These are phyloP conservation scores for Agelaius phoeniceus DNA, from an alignment of 2,113 vertebrate genomes.

Conservation along the genomic window DNA sequence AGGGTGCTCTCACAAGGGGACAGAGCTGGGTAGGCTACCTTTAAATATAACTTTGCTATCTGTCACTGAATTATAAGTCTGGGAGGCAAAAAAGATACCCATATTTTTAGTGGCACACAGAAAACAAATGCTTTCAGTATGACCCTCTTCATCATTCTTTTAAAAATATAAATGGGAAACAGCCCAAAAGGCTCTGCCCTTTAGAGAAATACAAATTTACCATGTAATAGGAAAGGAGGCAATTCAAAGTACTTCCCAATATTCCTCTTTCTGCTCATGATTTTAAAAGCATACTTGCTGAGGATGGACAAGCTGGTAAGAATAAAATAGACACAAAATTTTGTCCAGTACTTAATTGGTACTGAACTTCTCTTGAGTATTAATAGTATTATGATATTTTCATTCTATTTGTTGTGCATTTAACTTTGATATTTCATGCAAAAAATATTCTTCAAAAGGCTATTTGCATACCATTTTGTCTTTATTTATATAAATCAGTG, in stretches of 20 bases:
- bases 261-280: not conserved
- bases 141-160: slow-evolving; percentile 5
- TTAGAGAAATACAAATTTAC: not conserved
- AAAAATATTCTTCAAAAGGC: not conserved
- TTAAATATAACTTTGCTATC: slow-evolving; percentile 46
- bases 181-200: not conserved
- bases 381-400: not conserved
- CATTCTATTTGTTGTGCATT: not conserved
- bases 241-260: not conserved
- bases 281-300: not conserved
- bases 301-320: not conserved
- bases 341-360: not conserved
- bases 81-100: not conserved
- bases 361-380: not conserved
- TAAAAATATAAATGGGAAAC: slow-evolving; percentile 1
- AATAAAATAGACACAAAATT: not conserved
- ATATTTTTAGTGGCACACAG: slow-evolving; percentile 12
- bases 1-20: slow-evolving; percentile 20
- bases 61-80: slow-evolving; percentile 25
- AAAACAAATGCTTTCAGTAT: slow-evolving; percentile 3
- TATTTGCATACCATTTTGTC: not conserved
- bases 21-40: slow-evolving; percentile 36
- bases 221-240: not conserved
- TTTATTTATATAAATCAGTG: not conserved
- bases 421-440: not conserved